Conservation (phyloP, 2,888 invertebrate genomes). For the Blastobasis adustella region DNA sequence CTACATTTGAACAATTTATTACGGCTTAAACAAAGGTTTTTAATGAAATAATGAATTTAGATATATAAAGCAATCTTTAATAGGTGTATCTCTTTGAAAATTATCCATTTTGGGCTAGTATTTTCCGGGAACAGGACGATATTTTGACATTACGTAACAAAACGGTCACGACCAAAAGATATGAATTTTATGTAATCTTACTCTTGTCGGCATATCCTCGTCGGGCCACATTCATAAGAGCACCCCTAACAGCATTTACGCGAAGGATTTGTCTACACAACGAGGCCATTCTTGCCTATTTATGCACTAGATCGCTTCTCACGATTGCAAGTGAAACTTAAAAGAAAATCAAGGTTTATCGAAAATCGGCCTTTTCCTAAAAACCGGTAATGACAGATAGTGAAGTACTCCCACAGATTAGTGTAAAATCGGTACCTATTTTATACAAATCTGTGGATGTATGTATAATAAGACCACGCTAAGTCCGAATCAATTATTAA, state of each 20-base stretch:
- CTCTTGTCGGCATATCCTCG: slow-evolving; percentile 78
- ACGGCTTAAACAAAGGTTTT: background rate
- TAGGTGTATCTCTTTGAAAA: background rate
- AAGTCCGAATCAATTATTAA: too few relatives aligned
- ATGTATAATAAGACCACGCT: too few relatives aligned
- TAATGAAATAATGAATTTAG: background rate
- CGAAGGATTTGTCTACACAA: slow-evolving; percentile 82
- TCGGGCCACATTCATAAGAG: slow-evolving; percentile 75
- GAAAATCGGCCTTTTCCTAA: slow-evolving; percentile 4
- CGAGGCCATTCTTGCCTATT: slow-evolving; percentile 80
- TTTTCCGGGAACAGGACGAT: background rate
- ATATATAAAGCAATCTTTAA: background rate
- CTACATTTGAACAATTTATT: background rate
- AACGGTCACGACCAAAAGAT: slow-evolving; percentile 40
- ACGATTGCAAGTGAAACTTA: slow-evolving; percentile 56
- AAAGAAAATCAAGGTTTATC: slow-evolving; percentile 17
- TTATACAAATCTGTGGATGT: too few relatives aligned
- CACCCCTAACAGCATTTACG: slow-evolving; percentile 78
- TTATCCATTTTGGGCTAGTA: background rate
- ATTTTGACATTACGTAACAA: slow-evolving; percentile 70
- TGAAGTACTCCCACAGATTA: too few relatives aligned
- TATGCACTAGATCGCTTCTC: slow-evolving; percentile 63
- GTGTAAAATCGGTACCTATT: too few relatives aligned
- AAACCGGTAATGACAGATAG: too few relatives aligned
- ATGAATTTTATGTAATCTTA: slow-evolving; percentile 53